Evolutionary conservation across 2,113 vertebrate species (phyloP).

Genomic region (Sebastes fasciatus): DNA sequence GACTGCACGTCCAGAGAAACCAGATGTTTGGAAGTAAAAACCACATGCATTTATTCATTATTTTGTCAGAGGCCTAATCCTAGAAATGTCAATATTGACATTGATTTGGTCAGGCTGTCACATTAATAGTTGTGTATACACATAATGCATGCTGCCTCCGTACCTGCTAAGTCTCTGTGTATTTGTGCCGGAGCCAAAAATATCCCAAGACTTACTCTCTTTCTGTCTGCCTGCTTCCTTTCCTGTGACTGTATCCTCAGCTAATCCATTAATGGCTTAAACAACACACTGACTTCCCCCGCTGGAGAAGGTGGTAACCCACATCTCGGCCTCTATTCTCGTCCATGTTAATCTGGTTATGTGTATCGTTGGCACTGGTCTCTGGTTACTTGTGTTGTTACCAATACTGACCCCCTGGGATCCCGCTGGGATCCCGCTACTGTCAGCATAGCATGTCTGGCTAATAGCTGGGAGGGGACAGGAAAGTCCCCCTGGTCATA

Average conservation of each 20-base stretch:
- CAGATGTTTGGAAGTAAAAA: conserved; percentile 22
- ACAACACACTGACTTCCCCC: conserved; percentile 34
- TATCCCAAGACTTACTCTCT: conserved; percentile 36
- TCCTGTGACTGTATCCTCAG: conserved; percentile 46
- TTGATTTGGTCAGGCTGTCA: conserved; percentile 33
- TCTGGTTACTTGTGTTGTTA: conserved; percentile 32
- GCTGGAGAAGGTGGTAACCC: conserved; percentile 40
- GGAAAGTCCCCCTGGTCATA: conserved; percentile 66
- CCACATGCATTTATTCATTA: conserved; percentile 53
- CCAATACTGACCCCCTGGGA: conserved; percentile 14
- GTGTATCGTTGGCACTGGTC: conserved; percentile 49
- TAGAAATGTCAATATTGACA: conserved; percentile 55
- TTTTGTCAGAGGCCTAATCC: conserved; percentile 20
- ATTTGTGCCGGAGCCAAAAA: conserved; percentile 30
- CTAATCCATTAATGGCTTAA: conserved; percentile 70
- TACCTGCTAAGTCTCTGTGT: conserved; percentile 24
- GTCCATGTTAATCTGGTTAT: conserved; percentile 75
- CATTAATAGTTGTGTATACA: conserved; percentile 24
- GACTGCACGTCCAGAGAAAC: conserved; percentile 17
- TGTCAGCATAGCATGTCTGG: conserved; percentile 33
- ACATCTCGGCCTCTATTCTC: conserved; percentile 62
- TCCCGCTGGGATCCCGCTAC: conserved; percentile 24
- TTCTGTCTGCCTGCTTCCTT: conserved; percentile 22
- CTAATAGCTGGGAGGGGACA: conserved; percentile 40
- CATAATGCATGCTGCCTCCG: background rate